phyloP scores from a whole-genome alignment of 2,888 invertebrate species.

The Drosophila subsilvestris region DNA sequence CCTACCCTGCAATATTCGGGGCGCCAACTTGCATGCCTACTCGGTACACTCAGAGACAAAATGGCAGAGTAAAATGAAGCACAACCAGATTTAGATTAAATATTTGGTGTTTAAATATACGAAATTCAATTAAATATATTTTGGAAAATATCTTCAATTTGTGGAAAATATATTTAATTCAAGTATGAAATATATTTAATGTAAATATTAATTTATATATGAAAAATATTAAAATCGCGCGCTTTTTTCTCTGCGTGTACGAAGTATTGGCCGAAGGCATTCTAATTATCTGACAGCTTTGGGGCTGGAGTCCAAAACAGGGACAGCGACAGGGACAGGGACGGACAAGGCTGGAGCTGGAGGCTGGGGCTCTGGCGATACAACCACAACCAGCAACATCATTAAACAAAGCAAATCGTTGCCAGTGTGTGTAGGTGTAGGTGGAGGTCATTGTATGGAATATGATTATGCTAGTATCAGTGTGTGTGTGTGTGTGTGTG shows the following conservation, averaged over 20 bases:
- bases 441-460: too few relatives aligned
- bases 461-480: too few relatives aligned
- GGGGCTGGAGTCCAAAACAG: not conserved
- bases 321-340: conserved; percentile 1
- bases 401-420: conserved; percentile 52
- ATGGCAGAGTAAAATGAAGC: too few relatives aligned
- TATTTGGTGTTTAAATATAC: not conserved
- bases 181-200: too few relatives aligned
- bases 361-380: conserved; percentile 3
- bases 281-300: conserved; percentile 45
- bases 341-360: not conserved
- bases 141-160: too few relatives aligned
- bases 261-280: conserved; percentile 43
- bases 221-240: too few relatives aligned
- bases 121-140: too few relatives aligned
- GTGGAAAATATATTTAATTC: not conserved
- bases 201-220: not conserved
- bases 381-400: conserved; percentile 51
- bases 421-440: not conserved
- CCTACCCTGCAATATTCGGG: too few relatives aligned
- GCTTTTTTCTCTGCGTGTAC: conserved; percentile 18
- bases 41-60: too few relatives aligned
- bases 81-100: not conserved
- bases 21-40: too few relatives aligned
- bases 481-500: conserved; percentile 12